Evolutionary conservation across 2,888 invertebrate genomes (phyloP), one percentile per base, ranked within the genome.

Genomic region (Euproctis similis): DNA sequence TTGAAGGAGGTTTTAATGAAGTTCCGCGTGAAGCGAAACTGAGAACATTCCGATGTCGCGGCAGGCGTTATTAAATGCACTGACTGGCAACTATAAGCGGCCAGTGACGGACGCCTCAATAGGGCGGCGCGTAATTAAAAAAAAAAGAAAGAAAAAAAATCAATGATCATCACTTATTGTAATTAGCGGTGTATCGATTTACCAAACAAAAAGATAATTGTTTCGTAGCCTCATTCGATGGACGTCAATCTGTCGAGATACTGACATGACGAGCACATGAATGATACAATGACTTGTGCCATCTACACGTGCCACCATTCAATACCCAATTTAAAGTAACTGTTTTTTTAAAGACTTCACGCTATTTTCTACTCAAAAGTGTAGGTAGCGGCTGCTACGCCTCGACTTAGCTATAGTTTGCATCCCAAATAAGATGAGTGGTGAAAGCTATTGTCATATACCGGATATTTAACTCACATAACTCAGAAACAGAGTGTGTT

Each of bases 121-220:
- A n/a, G 75, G 71, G 67, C 60, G 73, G 59, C 63, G n/a, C n/a
- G 63, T 75, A 77, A 80, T 80, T 78, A 77, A 77, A 80, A n/a
- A n/a, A n/a, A n/a, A n/a, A n/a, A n/a, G n/a, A n/a, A n/a, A n/a
- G n/a, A n/a, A n/a, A n/a, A n/a, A 76, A 74, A 73, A 60, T 67
- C 71, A 76, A 80, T 75, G 75, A 77, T 75, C n/a, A n/a, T n/a
- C 75, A 78, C 73, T 74, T 77, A 78, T 76, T 74, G 74, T 80
- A 77, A 81, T 81, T 81, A 80, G 80, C 70, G 68, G 63, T 69
- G 67, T 74, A 73, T 69, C 68, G 62, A 48, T 59, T 54, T 52
- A 61, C 68, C 68, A 66, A n/a, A 73, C 78, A 76, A 76, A 80
- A 77, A 78, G 61, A 60, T 77, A 76, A 84, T 81, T 80, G 80